Evolutionary conservation across 2,113 vertebrate genomes (phyloP), one percentile per base, ranked within the genome.

Genomic region (Peromyscus polionotus): DNA sequence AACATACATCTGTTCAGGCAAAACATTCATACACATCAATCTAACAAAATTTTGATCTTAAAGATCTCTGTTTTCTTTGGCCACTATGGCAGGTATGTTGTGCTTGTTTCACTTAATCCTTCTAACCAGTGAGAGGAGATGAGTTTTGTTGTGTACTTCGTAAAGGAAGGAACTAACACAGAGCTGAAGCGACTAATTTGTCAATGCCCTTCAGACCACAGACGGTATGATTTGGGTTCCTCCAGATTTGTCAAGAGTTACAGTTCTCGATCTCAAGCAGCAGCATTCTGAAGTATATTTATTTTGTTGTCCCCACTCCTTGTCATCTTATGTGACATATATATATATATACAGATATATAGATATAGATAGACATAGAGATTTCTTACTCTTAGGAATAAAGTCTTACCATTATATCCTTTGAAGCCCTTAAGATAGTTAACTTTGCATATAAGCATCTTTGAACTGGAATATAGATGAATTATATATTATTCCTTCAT

Each of bases 261-360:
- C 20, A n/a, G 48, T 67, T 87, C 63, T 61, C 75, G 20, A 26
- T 95, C 63, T 72, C 59, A 61, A 80, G 7, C 42, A 86, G 0
- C 67, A 42, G 33, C 70, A n/a, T 77, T 85, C 48, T 97, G 19
- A 94, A 86, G 16, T 80, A 45, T 48, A 59, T 88, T 95, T 76
- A 86, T 93, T 91, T 92, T 24, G 16, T 83, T 63, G 70, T 88
- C 59, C 28, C 9, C 45, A 28, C 5, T 20, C 7, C 8, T 3
- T n/a, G 48, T 80, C 28, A 36, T 63, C 20, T 6, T 31, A 91
- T 14, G 31, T 68, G 59, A 6, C 51, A 51, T 51, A 51, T 7
- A 51, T 51, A 51, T 7, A 51, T 51, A 51, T 61, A 51, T 51
- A 51, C 20, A 61, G 57, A 67, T 36, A 36, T 1, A 54, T 1